Evolutionary conservation across 2,797 vertebrate genomes (phyloP), one percentile per base, ranked within the genome.

Genomic region (Calcarius lapponicus): DNA sequence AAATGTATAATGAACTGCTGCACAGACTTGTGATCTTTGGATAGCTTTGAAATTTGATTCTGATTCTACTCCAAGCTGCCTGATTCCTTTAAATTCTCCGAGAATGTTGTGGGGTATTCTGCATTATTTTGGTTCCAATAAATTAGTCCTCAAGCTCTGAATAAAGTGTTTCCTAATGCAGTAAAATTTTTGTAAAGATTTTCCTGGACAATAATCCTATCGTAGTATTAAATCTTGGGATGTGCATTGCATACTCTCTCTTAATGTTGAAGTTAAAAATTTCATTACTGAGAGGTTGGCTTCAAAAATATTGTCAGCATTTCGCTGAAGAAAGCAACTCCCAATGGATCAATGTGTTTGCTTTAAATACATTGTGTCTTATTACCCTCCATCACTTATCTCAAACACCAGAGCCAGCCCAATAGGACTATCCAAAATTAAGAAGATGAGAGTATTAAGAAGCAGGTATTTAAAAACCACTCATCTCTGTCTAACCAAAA

Each of bases 241-340:
- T 57, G 12, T 38, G 15, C 14, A 58, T 10, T 0, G 1, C n/a
- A 61, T 73, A 12, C 6, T 22, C 3, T 29, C 7, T 79, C 43
- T 72, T 53, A 75, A 50, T 76, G 43, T 8, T 85, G n/a, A 57
- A 58, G 45, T 62, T 66, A 53, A 75, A 84, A 91, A 13, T 14
- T 19, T 47, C 9, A 50, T 75, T 83, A 90, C 45, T 69, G 73
- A 67, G 54, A 22, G 17, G 7, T 25, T 82, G 29, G 3, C 18
- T 79, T 91, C 48, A 93, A 96, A 92, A 43, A 13, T 91, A 90
- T 82, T 72, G n/a, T 72, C 56, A 62, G 25, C 25, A 26, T 91
- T 88, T 85, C 26, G 57, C 53, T 87, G 65, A 94, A 87, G 48
- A 93, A 96, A 80, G 19, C 17, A 86, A 53, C 65, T 42, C 56